Base-by-base conservation (phyloP, 92 coral and sea anemone species). In the Isaurus tuberculatus region DNA sequence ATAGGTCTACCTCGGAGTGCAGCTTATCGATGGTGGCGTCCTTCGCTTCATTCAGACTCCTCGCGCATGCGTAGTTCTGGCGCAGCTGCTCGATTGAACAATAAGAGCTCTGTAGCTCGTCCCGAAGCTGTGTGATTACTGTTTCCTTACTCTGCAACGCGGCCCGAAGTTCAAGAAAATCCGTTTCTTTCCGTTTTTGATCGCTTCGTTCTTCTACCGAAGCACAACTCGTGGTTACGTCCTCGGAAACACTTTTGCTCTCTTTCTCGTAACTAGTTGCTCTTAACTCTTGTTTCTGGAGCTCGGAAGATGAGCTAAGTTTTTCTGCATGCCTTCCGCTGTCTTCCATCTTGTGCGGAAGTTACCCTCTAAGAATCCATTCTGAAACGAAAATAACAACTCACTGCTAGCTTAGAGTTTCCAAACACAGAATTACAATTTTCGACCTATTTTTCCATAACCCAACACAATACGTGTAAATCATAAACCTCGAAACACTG, bases 11-110 rank as follows among this genome's bases (percentile, higher is more conserved):
- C 23, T 96, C 98, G 19, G 82, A 86, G 20, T 90, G 94, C 84
- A 96, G 92, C 81, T 91, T 84, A 55, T 86, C 75, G 65, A 92
- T 90, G 15, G 90, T 80, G 23, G 94, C 91, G 91, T 96, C 99
- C 89, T 94, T 96, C 61, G 92, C 92, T 29, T 92, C 94, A 25
- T 88, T 86, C 40, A 86, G 44, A 20, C 90, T 91, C 49, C 94
- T 90, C 33, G 91, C 97, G 92, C 95, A 80, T 83, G 94, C 93
- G 97, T 94, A 94, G 44, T 90, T 90, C 51, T 90, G 94, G 61
- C 92, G 90, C 91, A 92, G 83, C 90, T 86, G 95, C 40, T 94
- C 95, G 30, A 81, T 75, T 61, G 93, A 72, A 64, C 90, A 94
- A 73, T 89, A 79, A 7, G 94, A 86, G 79, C 71, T 73, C 63